Base-by-base conservation (phyloP, 2,888 invertebrate species). In the Xanthia icteritia region DNA sequence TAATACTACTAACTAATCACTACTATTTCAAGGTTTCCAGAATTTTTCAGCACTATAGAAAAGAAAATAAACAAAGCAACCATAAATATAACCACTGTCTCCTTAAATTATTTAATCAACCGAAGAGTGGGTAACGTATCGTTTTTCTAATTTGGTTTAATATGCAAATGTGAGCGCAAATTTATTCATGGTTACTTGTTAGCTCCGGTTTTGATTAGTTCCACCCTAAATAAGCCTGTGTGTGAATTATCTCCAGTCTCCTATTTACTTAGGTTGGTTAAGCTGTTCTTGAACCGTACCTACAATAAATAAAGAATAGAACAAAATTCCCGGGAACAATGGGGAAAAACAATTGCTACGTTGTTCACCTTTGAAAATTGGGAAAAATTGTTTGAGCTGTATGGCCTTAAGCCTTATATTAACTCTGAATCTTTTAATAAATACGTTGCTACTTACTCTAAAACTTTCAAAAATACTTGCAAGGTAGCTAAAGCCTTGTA, bases 181-280 rank as follows among this genome's bases (percentile, higher is more conserved):
- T 92, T 89, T 89, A 91, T 90, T 92, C 89, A 90, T 86, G 89
- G 86, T 82, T 84, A 85, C 88, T 87, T 84, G 87, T 89, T 87
- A 84, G 82, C 85, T 85, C 86, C 86, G 88, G 86, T 87, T 91
- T 90, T 90, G 89, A 91, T 90, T 90, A 88, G 89, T 86, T 88
- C 76, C 78, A 76, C 82, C 88, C 88, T 89, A 84, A 88, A 88
- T 88, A 89, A 89, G 89, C 83, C 76, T 82, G 81, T 83, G 85
- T 86, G 87, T 87, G 88, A 88, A 88, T 88, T 89, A 90, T 91
- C 83, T 86, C 79, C 86, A 83, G 83, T 86, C 80, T 79, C 74
- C 79, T 90, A 87, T 92, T 91, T 91, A 89, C 89, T 91, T 91
- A 91, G 89, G 90, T 79, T 78, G 81, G 85, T 85, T 86, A 86